A percentile compares a stretch with the other conserved stretches of the same genome.
Conservation (phyloP, 2,113 vertebrate genomes). For the Motacilla alba region DNA sequence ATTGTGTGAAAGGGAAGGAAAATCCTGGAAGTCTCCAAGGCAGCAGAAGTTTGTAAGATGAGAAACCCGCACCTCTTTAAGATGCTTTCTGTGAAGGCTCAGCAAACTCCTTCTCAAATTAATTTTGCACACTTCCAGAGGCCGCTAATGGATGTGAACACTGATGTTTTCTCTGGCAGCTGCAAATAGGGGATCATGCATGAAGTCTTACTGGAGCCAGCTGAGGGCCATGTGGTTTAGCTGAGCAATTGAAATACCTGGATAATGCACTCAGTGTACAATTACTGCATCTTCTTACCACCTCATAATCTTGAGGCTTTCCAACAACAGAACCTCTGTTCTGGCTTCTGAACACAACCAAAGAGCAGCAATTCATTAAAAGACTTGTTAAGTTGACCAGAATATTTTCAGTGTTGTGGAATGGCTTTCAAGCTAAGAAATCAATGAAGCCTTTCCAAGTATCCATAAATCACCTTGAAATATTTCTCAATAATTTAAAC, state of each 20-base stretch:
- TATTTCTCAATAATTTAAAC: neutral
- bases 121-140: neutral
- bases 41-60: neutral
- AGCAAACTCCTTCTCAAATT: constrained; percentile 6
- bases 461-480: neutral
- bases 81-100: neutral
- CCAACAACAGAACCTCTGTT: constrained; percentile 21
- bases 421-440: neutral
- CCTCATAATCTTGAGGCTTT: neutral
- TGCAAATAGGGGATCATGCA: neutral
- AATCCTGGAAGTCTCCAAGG: neutral
- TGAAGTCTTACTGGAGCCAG: neutral
- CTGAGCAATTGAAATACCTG: constrained; percentile 14
- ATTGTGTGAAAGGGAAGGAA: neutral
- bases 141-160: neutral
- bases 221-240: neutral
- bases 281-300: neutral
- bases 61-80: neutral
- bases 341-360: neutral
- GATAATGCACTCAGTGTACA: neutral
- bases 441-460: neutral
- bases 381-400: neutral
- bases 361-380: constrained; percentile 23
- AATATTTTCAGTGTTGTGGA: neutral
- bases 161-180: constrained; percentile 34